These are phyloP conservation scores for Meloe dianella DNA, from an alignment of 2,888 invertebrate species.

Conservation along the genomic window DNA sequence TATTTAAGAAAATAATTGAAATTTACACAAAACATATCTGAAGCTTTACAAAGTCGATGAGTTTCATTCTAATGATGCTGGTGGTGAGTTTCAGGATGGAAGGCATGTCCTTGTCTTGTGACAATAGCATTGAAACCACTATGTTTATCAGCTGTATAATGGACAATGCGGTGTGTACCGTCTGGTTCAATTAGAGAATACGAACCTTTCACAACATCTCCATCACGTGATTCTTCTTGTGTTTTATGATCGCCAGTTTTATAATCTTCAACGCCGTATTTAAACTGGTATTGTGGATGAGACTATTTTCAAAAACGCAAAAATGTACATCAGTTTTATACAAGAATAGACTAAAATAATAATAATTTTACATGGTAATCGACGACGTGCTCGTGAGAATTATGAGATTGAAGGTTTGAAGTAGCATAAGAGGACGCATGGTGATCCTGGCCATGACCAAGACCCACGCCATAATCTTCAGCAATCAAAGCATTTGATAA, in stretches of 20 bases:
- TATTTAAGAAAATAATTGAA: too few species aligned
- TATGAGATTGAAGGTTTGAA: neutral
- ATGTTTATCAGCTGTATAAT: constrained; percentile 74
- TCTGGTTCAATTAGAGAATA: constrained; percentile 60
- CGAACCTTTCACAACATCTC: constrained; percentile 69
- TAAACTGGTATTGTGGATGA: constrained; percentile 69
- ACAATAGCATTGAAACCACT: constrained; percentile 75
- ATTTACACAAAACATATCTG: too few species aligned
- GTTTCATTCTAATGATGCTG: neutral
- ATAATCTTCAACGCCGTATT: constrained; percentile 70
- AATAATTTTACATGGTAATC: neutral
- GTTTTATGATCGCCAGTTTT: constrained; percentile 65
- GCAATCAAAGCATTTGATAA: neutral
- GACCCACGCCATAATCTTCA: neutral
- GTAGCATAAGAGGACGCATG: neutral
- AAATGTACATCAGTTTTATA: neutral
- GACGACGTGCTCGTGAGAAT: neutral
- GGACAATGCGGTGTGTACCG: constrained; percentile 62
- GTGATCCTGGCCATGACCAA: neutral
- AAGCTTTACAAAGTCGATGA: too few species aligned
- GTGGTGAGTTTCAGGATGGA: constrained; percentile 51
- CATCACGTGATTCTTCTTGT: constrained; percentile 62
- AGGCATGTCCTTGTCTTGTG: constrained; percentile 68
- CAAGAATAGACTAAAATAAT: too few species aligned
- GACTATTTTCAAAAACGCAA: constrained; percentile 44